These are phyloP conservation scores for Aphelenchoides besseyi DNA, from an alignment of 1,140 invertebrate species.

Conservation along the genomic window DNA sequence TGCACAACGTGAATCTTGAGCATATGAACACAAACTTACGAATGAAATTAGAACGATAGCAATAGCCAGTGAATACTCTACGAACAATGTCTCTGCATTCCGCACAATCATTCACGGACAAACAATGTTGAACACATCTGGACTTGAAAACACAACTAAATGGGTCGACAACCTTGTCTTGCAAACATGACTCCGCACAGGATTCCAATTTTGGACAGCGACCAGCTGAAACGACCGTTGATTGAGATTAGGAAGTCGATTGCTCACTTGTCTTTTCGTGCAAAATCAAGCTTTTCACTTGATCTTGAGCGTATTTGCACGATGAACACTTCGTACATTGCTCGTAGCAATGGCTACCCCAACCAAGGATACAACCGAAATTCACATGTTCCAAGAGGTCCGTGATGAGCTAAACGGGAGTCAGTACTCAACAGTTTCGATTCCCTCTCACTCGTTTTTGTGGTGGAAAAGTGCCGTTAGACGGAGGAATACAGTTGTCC, in stretches of 20 bases:
- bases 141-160: conserved; percentile 32
- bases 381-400: conserved; percentile 26
- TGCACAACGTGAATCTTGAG: too few species aligned
- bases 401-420: conserved; percentile 26
- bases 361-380: conserved; percentile 34
- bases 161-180: conserved; percentile 30
- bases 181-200: conserved; percentile 33
- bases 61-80: conserved; percentile 37
- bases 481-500: conserved; percentile 38
- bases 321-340: conserved; percentile 25
- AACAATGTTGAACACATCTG: conserved; percentile 25
- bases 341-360: conserved; percentile 32
- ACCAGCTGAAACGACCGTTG: conserved; percentile 15
- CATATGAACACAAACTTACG: too few species aligned
- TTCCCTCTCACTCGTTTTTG: conserved; percentile 17
- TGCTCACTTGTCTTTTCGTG: conserved; percentile 25
- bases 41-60: conserved; percentile 27
- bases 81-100: conserved; percentile 31
- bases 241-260: conserved; percentile 12
- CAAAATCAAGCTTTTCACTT: conserved; percentile 31
- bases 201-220: conserved; percentile 29
- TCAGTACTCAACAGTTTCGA: too few species aligned
- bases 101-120: conserved; percentile 27
- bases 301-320: conserved; percentile 35
- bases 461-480: conserved; percentile 17